phyloP scores from a whole-genome alignment of 2,888 invertebrate genomes.

The Eristalis intricaria region DNA sequence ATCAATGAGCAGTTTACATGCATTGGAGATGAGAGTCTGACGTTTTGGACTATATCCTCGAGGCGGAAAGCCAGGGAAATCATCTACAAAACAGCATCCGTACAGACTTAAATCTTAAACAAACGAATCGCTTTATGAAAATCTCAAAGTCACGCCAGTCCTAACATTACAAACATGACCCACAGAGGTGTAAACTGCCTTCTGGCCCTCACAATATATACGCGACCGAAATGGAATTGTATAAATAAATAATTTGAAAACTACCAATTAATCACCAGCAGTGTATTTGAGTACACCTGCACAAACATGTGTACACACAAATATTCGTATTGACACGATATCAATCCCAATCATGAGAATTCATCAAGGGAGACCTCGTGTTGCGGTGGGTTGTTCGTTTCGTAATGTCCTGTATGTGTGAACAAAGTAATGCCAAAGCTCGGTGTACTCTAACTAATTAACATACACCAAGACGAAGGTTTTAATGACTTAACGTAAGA shows the following conservation, averaged over 20 bases:
- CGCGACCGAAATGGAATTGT: not conserved
- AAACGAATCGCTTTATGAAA: too few relatives aligned
- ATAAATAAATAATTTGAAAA: not conserved
- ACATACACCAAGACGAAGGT: not conserved
- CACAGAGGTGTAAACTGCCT: not conserved
- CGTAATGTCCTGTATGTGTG: not conserved
- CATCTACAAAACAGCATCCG: too few relatives aligned
- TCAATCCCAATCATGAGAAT: not conserved
- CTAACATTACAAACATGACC: too few relatives aligned
- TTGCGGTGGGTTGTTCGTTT: not conserved
- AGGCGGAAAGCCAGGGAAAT: too few relatives aligned
- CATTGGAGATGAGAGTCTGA: too few relatives aligned
- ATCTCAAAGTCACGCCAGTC: too few relatives aligned
- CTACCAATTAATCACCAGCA: not conserved
- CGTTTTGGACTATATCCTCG: too few relatives aligned
- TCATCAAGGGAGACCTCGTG: not conserved
- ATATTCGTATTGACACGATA: not conserved
- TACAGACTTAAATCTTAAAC: too few relatives aligned
- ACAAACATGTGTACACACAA: not conserved
- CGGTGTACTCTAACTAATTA: not conserved
- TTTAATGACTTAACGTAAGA: not conserved
- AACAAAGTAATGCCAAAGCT: not conserved
- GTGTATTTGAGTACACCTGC: not conserved
- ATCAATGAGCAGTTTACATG: too few relatives aligned
- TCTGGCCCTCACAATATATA: not conserved